Base-by-base conservation (phyloP, 2,888 invertebrate species). In the Cryptocephalus primarius region DNA sequence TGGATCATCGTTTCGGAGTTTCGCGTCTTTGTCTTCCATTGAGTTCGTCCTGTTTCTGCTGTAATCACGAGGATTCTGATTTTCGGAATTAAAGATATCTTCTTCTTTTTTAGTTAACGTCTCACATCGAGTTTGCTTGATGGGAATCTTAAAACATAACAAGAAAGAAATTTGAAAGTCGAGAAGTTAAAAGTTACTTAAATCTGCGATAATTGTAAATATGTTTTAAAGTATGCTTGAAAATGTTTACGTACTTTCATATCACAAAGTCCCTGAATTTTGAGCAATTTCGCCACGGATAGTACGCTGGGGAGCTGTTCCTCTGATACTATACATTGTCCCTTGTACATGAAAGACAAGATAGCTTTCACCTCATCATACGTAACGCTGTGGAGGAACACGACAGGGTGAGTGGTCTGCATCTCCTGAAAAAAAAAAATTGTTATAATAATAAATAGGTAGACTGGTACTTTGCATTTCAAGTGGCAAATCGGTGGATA, bases 331-430 rank as follows among this genome's bases (percentile, higher is more conserved):
- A 88, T 85, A 61, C 89, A 89, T 68, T 90, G 89, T 2, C 89
- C 89, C 42, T 85, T 85, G 69, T 90, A 90, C 83, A 90, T 88
- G 69, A 89, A 90, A 4, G 87, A 84, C 34, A 90, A 78, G 48
- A 90, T 79, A 9, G 88, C 82, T 45, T 80, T 75, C 48, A 86
- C 72, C 63, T 85, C 85, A n/a, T 79, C 73, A 51, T 77, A 79
- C 48, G 80, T 80, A 57, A 83, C 83, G 51, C 83, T 81, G 48
- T 85, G 78, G 42, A 86, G 75, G 47, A 86, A 79, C 39, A 86
- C 82, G 39, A 85, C 75, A 0, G 85, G 82, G 69, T 82, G 83
- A 40, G 81, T 75, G 33, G 78, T 71, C 58, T 78, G 80, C 65
- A 85, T 71, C 60, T 84, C 84, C 85, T 85, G 68, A 44, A 59